phyloP scores from a whole-genome alignment of 2,113 vertebrate species.

The Proterorhinus semilunaris region DNA sequence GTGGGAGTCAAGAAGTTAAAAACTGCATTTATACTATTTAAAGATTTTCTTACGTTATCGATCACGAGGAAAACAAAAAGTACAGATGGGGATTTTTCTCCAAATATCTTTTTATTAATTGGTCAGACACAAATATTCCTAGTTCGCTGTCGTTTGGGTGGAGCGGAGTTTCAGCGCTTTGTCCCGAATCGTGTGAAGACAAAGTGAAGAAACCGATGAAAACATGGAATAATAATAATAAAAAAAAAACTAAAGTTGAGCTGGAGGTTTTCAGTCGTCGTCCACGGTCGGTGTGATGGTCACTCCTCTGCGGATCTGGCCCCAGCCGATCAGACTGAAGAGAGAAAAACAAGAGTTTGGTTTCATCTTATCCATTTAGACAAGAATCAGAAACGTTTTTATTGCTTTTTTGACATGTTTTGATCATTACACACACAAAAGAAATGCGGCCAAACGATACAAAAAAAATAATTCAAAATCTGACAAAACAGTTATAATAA shows the following conservation, averaged over 20 bases:
- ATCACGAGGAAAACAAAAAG: no score
- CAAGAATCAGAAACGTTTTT: no score
- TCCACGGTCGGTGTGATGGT: conserved; percentile 98
- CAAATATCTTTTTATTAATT: conserved; percentile 5
- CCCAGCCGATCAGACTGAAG: conserved; percentile 95
- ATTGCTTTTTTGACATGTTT: no score
- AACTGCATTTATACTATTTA: no score
- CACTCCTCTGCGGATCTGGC: conserved; percentile 98
- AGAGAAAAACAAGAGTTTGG: conserved; percentile 18
- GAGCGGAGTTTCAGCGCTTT: not conserved
- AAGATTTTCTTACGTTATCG: no score
- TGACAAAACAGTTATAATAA: no score
- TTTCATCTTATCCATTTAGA: no score
- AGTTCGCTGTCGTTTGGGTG: not conserved
- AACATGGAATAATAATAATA: not conserved
- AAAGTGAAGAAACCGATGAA: not conserved
- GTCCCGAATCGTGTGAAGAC: not conserved
- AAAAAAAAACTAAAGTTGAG: not conserved
- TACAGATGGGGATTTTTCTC: not conserved
- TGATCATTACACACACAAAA: no score
- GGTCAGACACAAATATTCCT: not conserved
- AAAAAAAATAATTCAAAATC: no score
- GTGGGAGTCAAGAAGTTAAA: no score
- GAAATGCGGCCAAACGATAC: no score
- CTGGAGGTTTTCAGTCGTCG: conserved; percentile 83